Evolutionary conservation across 92 coral and sea anemone genomes (phyloP).

Genomic region (Bergia sp.): DNA sequence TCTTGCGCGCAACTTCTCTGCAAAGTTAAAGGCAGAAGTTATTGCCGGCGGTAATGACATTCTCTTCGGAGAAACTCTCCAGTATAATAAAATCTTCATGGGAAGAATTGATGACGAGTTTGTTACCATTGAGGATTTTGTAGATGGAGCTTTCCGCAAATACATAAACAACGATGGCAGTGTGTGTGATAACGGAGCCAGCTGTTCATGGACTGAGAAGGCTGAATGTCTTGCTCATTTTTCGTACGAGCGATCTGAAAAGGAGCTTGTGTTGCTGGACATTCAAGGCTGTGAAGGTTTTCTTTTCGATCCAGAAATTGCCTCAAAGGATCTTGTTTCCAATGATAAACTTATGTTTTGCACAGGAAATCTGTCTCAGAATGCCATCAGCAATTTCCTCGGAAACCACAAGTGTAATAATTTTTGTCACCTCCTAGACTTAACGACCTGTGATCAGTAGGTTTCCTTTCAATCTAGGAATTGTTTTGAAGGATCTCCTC

Average conservation of each 20-base stretch:
- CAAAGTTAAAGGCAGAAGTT: constrained; percentile 34
- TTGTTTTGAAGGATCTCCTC: too few species aligned
- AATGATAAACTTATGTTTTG: not conserved
- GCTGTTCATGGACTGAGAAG: constrained; percentile 21
- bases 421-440: constrained; percentile 13
- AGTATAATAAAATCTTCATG: constrained; percentile 26
- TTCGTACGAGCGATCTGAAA: constrained; percentile 3
- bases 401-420: constrained; percentile 16
- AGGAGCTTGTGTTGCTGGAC: not conserved
- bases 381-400: not conserved
- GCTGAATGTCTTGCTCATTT: constrained; percentile 11
- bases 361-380: constrained; percentile 23
- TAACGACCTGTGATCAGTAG: constrained; percentile 4
- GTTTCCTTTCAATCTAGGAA: constrained; percentile 22
- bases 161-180: constrained; percentile 27
- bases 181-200: constrained; percentile 16
- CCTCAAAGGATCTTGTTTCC: not conserved
- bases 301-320: constrained; percentile 8
- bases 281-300: not conserved
- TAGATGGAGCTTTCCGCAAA: constrained; percentile 19
- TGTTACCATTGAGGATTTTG: constrained; percentile 12
- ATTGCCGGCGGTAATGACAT: constrained; percentile 36
- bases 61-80: constrained; percentile 43
- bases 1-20: constrained; percentile 36
- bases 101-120: constrained; percentile 27